These are phyloP conservation scores for Saxidomus purpurata DNA, from an alignment of 1,140 invertebrate species.

Conservation along the genomic window DNA sequence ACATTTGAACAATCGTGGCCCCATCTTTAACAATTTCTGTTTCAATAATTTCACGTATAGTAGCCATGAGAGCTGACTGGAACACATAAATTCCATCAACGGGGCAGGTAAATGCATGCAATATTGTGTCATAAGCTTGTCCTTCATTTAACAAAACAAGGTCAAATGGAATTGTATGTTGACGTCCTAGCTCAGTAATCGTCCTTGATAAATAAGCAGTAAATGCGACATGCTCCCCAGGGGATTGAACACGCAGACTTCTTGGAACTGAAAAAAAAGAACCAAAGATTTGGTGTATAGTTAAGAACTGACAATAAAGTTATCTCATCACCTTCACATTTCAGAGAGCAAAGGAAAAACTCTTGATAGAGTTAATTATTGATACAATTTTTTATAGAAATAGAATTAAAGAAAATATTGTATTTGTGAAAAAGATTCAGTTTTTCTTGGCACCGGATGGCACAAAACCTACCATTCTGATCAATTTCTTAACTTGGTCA, in stretches of 20 bases:
- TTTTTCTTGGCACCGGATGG: no score
- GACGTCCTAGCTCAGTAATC: not conserved
- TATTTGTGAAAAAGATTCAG: no score
- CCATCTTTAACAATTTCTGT: slow-evolving; percentile 17
- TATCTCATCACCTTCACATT: no score
- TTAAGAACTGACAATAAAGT: no score
- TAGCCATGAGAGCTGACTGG: slow-evolving; percentile 2
- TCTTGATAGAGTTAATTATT: no score
- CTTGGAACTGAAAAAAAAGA: not conserved
- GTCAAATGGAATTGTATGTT: slow-evolving; percentile 29
- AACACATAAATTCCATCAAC: slow-evolving; percentile 20
- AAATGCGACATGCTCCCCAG: not conserved
- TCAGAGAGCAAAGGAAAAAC: no score
- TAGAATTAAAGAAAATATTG: no score
- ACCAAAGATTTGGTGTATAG: no score
- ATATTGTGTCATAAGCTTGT: not conserved
- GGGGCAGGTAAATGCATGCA: slow-evolving; percentile 10
- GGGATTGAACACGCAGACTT: not conserved
- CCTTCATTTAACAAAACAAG: not conserved
- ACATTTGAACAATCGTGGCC: not conserved
- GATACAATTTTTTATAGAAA: no score
- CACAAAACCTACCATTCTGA: no score
- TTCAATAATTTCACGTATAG: not conserved
- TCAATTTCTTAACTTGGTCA: no score
- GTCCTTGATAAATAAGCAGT: not conserved